Conservation (phyloP, 2,888 invertebrate species). For the Trichopria drosophilae region DNA sequence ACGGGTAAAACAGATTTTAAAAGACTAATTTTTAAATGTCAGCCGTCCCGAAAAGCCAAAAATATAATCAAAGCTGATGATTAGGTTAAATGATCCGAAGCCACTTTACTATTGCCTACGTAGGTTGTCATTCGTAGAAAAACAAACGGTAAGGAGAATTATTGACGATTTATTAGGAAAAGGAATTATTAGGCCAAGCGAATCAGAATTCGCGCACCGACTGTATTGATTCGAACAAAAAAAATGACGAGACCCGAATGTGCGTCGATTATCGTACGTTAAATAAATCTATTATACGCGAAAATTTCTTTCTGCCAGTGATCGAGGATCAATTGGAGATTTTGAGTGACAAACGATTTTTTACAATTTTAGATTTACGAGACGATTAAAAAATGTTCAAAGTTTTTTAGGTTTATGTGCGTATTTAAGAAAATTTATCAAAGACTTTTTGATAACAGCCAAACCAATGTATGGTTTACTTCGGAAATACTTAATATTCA, state of each 20-base stretch:
- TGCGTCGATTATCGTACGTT: constrained; percentile 1
- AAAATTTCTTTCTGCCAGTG: constrained; percentile 1
- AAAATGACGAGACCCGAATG: constrained; percentile 1
- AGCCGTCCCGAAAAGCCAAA: constrained; percentile 1
- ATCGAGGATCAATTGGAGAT: no score
- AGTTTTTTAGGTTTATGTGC: constrained; percentile 40
- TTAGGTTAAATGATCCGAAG: background rate
- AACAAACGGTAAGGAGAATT: constrained; percentile 2
- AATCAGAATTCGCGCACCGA: constrained; percentile 6
- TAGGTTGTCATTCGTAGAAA: constrained; percentile 8
- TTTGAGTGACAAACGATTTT: background rate
- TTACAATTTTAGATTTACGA: background rate
- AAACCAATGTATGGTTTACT: constrained; percentile 43
- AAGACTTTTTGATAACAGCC: constrained; percentile 36
- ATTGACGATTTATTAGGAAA: constrained; percentile 1
- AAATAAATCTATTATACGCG: background rate
- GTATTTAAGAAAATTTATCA: constrained; percentile 42
- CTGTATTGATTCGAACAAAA: constrained; percentile 3
- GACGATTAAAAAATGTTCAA: constrained; percentile 34
- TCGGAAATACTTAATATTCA: constrained; percentile 33
- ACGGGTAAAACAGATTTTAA: constrained; percentile 16
- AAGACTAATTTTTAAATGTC: constrained; percentile 14
- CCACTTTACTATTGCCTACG: constrained; percentile 5
- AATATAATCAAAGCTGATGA: constrained; percentile 4
- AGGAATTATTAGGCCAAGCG: constrained; percentile 4